A percentile compares a stretch with the other conserved stretches of the same genome.
Evolutionary conservation across 1,140 invertebrate genomes (phyloP).

Genomic region (Euwallacea fornicatus): DNA sequence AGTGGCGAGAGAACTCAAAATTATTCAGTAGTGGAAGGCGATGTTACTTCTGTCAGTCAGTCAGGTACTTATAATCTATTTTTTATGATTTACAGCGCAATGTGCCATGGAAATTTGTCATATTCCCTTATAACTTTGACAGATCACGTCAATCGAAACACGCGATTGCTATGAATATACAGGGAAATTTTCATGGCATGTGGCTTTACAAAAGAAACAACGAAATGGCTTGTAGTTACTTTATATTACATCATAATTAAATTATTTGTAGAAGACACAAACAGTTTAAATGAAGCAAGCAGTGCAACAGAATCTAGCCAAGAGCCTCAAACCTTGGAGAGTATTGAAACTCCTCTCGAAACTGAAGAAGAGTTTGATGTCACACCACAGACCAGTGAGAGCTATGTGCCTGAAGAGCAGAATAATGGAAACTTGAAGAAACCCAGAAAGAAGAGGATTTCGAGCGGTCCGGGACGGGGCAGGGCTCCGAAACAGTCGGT

Average conservation of each 20-base stretch:
- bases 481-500: conserved; percentile 49
- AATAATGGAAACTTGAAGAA: conserved; percentile 40
- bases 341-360: conserved; percentile 31
- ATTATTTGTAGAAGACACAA: conserved; percentile 30
- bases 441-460: conserved; percentile 38
- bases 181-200: not conserved
- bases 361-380: conserved; percentile 30
- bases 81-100: not conserved
- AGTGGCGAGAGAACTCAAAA: conserved; percentile 20
- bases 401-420: conserved; percentile 30
- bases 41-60: conserved; percentile 25
- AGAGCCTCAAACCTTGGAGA: conserved; percentile 36
- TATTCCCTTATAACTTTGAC: no score
- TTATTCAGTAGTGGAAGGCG: conserved; percentile 21
- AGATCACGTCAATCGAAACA: no score
- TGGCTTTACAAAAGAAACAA: not conserved
- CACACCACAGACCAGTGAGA: conserved; percentile 18
- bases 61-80: conserved; percentile 20
- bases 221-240: not conserved
- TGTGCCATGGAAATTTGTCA: no score
- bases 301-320: conserved; percentile 34
- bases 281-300: conserved; percentile 33
- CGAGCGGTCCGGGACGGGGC: conserved; percentile 45
- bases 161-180: no score
- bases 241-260: not conserved